Evolutionary conservation across 2,888 invertebrate species (phyloP).

Genomic region (Harmothoe impar): DNA sequence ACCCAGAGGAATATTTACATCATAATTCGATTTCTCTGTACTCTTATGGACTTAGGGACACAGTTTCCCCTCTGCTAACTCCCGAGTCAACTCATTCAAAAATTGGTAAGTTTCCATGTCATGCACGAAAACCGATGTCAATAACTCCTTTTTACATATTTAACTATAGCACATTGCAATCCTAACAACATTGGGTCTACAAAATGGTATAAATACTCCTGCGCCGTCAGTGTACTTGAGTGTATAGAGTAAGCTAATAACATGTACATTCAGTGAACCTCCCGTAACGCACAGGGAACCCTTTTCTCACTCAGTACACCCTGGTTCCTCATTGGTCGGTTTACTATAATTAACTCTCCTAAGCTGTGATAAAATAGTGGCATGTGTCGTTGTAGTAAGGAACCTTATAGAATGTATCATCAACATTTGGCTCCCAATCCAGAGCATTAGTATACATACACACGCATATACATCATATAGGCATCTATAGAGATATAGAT

Average conservation of each 20-base stretch:
- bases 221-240: not conserved
- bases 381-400: not conserved
- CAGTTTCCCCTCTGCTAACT: not conserved
- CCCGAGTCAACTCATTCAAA: not conserved
- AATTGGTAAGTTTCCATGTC: not conserved
- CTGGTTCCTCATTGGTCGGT: not conserved
- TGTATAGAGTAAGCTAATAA: not conserved
- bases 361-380: conserved; percentile 34
- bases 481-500: not conserved
- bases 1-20: conserved; percentile 44
- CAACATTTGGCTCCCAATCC: not conserved
- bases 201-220: conserved; percentile 46
- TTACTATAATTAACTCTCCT: not conserved
- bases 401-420: not conserved
- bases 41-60: not conserved
- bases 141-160: not conserved
- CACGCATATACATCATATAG: conserved; percentile 12
- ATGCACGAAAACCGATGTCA: not conserved
- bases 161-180: conserved; percentile 54
- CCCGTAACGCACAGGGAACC: not conserved
- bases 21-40: not conserved
- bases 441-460: not conserved
- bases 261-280: not conserved
- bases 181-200: conserved; percentile 51
- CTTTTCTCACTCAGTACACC: not conserved